Evolutionary conservation across 1,140 invertebrate species (phyloP).

Genomic region (Pachypeltis micranthus): DNA sequence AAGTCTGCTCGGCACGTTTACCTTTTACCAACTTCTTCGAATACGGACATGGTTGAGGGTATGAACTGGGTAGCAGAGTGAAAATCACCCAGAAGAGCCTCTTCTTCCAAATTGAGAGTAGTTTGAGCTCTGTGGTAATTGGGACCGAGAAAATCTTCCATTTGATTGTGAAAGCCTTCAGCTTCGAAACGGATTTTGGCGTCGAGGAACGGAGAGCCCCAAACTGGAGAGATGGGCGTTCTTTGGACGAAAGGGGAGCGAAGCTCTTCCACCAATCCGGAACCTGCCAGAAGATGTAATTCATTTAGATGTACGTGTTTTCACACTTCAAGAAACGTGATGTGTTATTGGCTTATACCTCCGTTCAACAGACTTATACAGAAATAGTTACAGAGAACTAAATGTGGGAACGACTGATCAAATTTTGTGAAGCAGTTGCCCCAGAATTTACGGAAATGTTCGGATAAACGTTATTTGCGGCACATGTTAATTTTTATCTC

Average conservation of each 20-base stretch:
- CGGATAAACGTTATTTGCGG: too few species aligned
- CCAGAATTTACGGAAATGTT: too few species aligned
- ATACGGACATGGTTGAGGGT: not conserved
- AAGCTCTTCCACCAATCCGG: not conserved
- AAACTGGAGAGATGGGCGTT: not conserved
- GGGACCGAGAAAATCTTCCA: not conserved
- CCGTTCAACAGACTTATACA: too few species aligned
- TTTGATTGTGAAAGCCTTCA: not conserved
- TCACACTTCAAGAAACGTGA: too few species aligned
- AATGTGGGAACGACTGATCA: too few species aligned
- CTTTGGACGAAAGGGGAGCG: not conserved
- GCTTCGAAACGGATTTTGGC: not conserved
- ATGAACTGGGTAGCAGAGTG: not conserved
- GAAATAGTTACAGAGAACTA: too few species aligned
- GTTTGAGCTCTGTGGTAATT: not conserved
- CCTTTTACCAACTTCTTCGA: not conserved
- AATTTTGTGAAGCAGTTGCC: too few species aligned
- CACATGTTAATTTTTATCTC: too few species aligned
- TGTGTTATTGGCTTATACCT: too few species aligned
- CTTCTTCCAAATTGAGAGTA: not conserved
- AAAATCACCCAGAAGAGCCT: not conserved
- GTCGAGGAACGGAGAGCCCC: not conserved
- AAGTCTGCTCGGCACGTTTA: not conserved
- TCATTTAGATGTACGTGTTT: too few species aligned
- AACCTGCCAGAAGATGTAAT: not conserved